These are phyloP conservation scores for Menura novaehollandiae DNA, from an alignment of 2,113 vertebrate genomes.

Conservation along the genomic window DNA sequence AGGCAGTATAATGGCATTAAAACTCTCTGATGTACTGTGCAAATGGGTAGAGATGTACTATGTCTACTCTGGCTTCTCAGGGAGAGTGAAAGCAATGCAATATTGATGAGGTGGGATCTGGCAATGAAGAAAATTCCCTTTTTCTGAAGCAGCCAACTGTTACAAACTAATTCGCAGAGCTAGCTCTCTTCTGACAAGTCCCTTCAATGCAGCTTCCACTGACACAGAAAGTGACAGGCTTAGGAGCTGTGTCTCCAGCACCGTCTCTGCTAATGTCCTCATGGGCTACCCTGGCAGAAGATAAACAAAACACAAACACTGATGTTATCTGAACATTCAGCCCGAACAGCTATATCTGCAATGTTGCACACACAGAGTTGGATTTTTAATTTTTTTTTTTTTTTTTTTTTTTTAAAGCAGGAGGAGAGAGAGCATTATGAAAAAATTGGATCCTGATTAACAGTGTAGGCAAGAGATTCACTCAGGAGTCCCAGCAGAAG, in stretches of 20 bases:
- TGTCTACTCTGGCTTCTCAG: slow-evolving; percentile 22
- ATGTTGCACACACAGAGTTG: neutral
- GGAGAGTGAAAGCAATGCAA: slow-evolving; percentile 57
- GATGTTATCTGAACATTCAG: neutral
- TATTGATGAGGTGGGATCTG: slow-evolving; percentile 59
- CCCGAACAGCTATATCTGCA: neutral
- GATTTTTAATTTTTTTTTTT: neutral
- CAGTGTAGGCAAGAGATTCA: neutral
- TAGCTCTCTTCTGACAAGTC: slow-evolving; percentile 18
- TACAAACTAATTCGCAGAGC: slow-evolving; percentile 22
- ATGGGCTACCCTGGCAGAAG: neutral
- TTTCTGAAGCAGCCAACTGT: slow-evolving; percentile 54
- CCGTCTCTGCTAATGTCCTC: neutral
- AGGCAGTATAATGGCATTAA: slow-evolving; percentile 23
- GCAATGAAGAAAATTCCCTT: slow-evolving; percentile 20
- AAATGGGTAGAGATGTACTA: slow-evolving; percentile 50
- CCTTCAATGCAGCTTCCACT: neutral
- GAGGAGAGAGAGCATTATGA: rapidly evolving
- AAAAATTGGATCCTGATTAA: neutral
- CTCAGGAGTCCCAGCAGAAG: neutral
- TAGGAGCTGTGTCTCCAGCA: neutral
- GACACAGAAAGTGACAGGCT: slow-evolving; percentile 24
- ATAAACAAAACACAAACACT: slow-evolving; percentile 6
- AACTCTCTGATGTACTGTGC: slow-evolving; percentile 30
- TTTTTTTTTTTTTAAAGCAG: neutral